Evolutionary conservation across 2,797 vertebrate species (phyloP), one percentile per base, ranked within the genome.

Genomic region (Podargus strigoides): DNA sequence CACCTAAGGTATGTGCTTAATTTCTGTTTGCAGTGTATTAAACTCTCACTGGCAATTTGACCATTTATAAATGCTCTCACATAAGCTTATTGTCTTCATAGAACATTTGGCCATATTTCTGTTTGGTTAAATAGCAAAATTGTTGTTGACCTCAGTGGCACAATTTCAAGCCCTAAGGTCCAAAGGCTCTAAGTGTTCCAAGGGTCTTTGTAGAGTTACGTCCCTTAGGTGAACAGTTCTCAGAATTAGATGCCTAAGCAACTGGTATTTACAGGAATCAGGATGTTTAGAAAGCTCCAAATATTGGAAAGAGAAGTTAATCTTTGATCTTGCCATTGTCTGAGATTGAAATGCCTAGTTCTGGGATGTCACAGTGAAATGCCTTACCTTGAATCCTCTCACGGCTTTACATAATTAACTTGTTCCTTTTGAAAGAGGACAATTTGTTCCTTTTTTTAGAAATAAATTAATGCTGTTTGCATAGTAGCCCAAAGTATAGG

Each of bases 1-100:
- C 99, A 9, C 99, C 99, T 27, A 99, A 99, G 98, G 99, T 99
- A 96, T 27, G 97, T 94, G 32, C 42, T 81, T 64, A 62, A 62
- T 87, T 93, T 91, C 28, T 75, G 5, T 52, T 85, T 42, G 30
- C 55, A 55, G 12, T 55, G 18, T 80, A 55, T 78, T 85, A 22
- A 88, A 77, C 23, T 53, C 90, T 86, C 44, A 67, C 34, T 86
- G 52, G 30, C 42, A 75, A 9, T 81, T 78, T 60, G 50, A 79
- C 70, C 22, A 52, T 59, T 88, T 90, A 37, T 86, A 67, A 96
- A 62, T 66, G 68, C 78, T 62, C 58, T 96, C 39, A 82, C 52
- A 70, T 69, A 83, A 91, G 19, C 28, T 44, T 69, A 76, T 9
- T 75, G 74, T 77, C 37, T 55, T 60, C 39, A 32, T 85, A 68